Evolutionary conservation across 2,797 vertebrate species (phyloP).

Genomic region (Cyclopterus lumpus): DNA sequence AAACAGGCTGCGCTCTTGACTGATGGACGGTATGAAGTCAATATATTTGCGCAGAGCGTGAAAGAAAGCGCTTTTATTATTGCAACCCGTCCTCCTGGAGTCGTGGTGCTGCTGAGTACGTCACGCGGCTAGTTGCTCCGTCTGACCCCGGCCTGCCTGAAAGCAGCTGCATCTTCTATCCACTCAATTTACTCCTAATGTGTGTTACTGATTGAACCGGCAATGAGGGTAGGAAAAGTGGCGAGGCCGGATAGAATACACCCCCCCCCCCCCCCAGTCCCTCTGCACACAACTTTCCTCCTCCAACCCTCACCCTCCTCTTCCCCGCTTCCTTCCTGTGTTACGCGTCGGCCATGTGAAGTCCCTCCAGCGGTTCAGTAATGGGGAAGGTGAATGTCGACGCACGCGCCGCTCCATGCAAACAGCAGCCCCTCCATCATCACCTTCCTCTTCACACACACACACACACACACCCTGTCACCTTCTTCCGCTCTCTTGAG

Average conservation of each 20-base stretch:
- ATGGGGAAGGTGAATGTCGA: slow-evolving; percentile 69
- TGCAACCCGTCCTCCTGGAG: slow-evolving; percentile 36
- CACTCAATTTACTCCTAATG: slow-evolving; percentile 78
- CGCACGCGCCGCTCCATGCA: slow-evolving; percentile 58
- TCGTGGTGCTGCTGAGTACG: slow-evolving; percentile 38
- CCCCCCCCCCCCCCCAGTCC: slow-evolving; percentile 42
- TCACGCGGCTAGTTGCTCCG: slow-evolving; percentile 67
- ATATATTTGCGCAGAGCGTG: too few species aligned
- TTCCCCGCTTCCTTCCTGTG: slow-evolving; percentile 66
- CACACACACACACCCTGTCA: too few species aligned
- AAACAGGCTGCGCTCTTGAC: neutral
- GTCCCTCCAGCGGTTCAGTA: slow-evolving; percentile 70
- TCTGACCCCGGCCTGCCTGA: slow-evolving; percentile 56
- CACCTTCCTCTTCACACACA: slow-evolving; percentile 35
- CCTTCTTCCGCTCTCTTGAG: slow-evolving; percentile 29
- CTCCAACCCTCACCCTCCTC: slow-evolving; percentile 26
- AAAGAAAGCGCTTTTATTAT: slow-evolving; percentile 11
- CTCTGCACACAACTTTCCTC: slow-evolving; percentile 44
- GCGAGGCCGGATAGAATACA: slow-evolving; percentile 57
- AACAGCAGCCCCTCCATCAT: slow-evolving; percentile 31
- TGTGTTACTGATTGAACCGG: slow-evolving; percentile 76
- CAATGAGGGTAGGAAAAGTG: slow-evolving; percentile 65
- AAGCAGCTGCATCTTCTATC: slow-evolving; percentile 76
- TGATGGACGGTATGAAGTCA: neutral
- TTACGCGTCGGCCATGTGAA: slow-evolving; percentile 55